Evolutionary conservation across 2,888 invertebrate genomes (phyloP), one percentile per base, ranked within the genome.

Genomic region (Allacma fusca): DNA sequence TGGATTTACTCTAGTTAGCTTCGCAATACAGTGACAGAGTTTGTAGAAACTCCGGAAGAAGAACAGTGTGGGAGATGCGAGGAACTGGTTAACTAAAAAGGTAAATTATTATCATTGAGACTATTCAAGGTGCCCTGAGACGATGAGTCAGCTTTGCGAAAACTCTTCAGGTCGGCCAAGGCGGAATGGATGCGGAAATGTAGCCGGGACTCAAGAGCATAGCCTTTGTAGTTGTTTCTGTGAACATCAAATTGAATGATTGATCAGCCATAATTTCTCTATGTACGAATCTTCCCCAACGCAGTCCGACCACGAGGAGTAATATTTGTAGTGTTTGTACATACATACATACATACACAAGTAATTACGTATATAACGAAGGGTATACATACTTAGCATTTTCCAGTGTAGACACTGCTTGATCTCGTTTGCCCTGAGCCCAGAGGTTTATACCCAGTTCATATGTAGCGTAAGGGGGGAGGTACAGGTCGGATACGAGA

Each of bases 141-240:
- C n/a, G 74, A 50, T 34, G 34, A 29, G n/a, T 81, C 80, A 69
- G 75, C 80, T 70, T 78, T 79, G 28, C 77, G 67, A n/a, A 29
- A 50, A 64, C 59, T 69, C 43, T 79, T 80, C 23, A 85, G 70
- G 59, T 86, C 86, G 62, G 85, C 83, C 67, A 87, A 84, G 69
- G 86, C 86, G n/a, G 94, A 92, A 86, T 97, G 96, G 81, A 96
- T 92, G 83, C 94, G 91, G 87, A 97, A 96, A 86, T 96, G 96
- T 23, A 97, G 89, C 57, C 96, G 89, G 0, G 96, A 95, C 86
- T 97, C 96, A 83, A 97, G 87, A 0, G 93, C 91, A 86, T 95
- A 97, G 1, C 94, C 93, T 13, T 94, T 93, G 86, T 92, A 96
- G 86, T 94, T 93, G 88, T 93, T 94, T 87, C 96, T 96, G 88